A percentile compares a stretch with the other conserved stretches of the same genome.
Conservation (phyloP, 2,888 invertebrate species). For the Polia nebulosa region DNA sequence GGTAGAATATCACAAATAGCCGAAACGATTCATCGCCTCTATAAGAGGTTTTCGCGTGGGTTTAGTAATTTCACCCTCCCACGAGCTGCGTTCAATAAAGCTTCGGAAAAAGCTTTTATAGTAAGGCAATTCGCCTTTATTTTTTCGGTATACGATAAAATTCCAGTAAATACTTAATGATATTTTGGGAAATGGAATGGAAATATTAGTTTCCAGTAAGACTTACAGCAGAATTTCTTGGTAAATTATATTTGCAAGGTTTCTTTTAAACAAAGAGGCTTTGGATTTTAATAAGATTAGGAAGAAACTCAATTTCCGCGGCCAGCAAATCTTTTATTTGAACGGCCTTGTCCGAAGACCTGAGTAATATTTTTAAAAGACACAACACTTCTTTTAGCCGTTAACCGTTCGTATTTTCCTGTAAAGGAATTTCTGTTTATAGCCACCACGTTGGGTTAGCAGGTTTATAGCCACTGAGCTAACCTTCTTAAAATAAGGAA, state of each 20-base stretch:
- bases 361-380: conserved; percentile 2
- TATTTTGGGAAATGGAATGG: conserved; percentile 30
- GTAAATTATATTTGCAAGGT: conserved; percentile 41
- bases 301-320: conserved; percentile 39
- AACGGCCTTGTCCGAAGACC: conserved; percentile 11
- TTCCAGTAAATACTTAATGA: conserved; percentile 27
- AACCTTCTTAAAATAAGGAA: too few species aligned
- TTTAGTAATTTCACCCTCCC: conserved; percentile 72
- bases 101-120: conserved; percentile 35
- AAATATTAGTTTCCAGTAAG: conserved; percentile 35
- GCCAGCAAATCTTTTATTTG: conserved; percentile 24
- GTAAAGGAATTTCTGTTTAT: not conserved
- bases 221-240: conserved; percentile 17
- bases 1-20: conserved; percentile 56
- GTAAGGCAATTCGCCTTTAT: conserved; percentile 38
- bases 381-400: not conserved
- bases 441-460: not conserved
- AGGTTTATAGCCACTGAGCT: not conserved
- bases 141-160: conserved; percentile 41
- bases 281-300: conserved; percentile 45
- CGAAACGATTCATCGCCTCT: conserved; percentile 70
- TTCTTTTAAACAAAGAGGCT: conserved; percentile 48
- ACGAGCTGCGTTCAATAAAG: conserved; percentile 63
- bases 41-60: conserved; percentile 72
- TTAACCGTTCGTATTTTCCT: not conserved